Percentiles rank a stretch among this genome's conserved stretches.
Conservation (phyloP, 1,140 invertebrate genomes). For the Drosophila bocki region DNA sequence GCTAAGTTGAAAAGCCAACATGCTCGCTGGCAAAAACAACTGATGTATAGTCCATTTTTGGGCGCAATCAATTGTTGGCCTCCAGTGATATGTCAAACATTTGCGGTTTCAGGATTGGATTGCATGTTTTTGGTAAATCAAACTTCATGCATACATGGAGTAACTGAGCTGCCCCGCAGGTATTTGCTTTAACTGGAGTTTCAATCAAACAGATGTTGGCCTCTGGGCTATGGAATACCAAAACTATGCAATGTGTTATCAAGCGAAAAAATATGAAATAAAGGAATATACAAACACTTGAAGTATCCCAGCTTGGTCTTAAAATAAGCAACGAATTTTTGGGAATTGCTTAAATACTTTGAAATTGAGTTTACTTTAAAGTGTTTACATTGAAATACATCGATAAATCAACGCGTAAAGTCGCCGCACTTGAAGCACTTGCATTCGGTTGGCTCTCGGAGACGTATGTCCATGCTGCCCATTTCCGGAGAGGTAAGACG, state of each 20-base stretch:
- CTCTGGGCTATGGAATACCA: slow-evolving; percentile 13
- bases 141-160: slow-evolving; percentile 30
- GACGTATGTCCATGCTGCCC: slow-evolving; percentile 91
- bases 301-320: neutral
- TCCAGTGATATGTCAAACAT: slow-evolving; percentile 42
- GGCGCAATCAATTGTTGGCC: slow-evolving; percentile 21
- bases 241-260: neutral
- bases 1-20: slow-evolving; percentile 21
- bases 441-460: slow-evolving; percentile 94
- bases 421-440: slow-evolving; percentile 95
- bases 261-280: neutral
- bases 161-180: slow-evolving; percentile 1
- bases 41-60: slow-evolving; percentile 29
- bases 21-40: slow-evolving; percentile 2
- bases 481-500: slow-evolving; percentile 88
- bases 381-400: slow-evolving; percentile 14
- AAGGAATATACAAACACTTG: neutral
- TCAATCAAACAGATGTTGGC: slow-evolving; percentile 36
- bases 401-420: slow-evolving; percentile 86
- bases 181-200: slow-evolving; percentile 16
- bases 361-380: slow-evolving; percentile 18
- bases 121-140: slow-evolving; percentile 32
- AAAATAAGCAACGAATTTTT: neutral
- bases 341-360: neutral
- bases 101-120: slow-evolving; percentile 16